Percentiles rank a stretch among this genome's conserved stretches.
Conservation (phyloP, 2,113 vertebrate genomes). For the Egretta garzetta region DNA sequence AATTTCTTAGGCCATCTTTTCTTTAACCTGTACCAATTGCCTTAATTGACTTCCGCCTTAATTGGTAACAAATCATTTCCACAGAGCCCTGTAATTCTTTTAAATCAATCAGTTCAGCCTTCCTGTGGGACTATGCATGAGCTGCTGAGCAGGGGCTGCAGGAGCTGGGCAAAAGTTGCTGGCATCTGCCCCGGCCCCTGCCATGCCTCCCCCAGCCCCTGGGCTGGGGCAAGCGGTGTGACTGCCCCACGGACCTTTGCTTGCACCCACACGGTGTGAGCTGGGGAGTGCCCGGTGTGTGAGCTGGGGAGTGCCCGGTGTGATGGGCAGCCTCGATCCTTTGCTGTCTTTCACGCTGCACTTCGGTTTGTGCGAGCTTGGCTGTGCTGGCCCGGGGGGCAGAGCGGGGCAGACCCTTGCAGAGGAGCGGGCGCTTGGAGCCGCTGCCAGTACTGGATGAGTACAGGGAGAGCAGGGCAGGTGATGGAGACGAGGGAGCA, state of each 20-base stretch:
- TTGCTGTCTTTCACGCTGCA: accelerated
- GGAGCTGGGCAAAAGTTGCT: background rate
- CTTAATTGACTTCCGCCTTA: constrained; percentile 70
- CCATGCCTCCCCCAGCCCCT: accelerated
- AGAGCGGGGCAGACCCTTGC: background rate
- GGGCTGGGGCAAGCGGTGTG: accelerated
- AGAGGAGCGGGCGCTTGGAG: accelerated
- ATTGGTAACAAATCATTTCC: constrained; percentile 66
- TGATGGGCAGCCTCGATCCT: accelerated
- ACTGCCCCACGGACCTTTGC: background rate
- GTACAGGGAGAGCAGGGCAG: background rate
- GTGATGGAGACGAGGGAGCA: background rate
- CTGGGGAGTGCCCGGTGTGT: no score
- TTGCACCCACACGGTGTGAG: accelerated
- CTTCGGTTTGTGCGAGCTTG: no score
- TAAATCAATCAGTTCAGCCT: background rate
- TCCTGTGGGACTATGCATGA: background rate
- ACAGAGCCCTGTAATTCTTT: constrained; percentile 41
- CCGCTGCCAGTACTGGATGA: accelerated
- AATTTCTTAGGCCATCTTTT: constrained; percentile 58
- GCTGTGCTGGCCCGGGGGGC: background rate
- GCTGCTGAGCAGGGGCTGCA: background rate
- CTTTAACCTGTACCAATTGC: constrained; percentile 64
- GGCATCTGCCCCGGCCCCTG: no score
- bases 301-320: background rate